Evolutionary conservation across 1,140 invertebrate genomes (phyloP), one percentile per base, ranked within the genome.

Genomic region (Chymomyza costata): DNA sequence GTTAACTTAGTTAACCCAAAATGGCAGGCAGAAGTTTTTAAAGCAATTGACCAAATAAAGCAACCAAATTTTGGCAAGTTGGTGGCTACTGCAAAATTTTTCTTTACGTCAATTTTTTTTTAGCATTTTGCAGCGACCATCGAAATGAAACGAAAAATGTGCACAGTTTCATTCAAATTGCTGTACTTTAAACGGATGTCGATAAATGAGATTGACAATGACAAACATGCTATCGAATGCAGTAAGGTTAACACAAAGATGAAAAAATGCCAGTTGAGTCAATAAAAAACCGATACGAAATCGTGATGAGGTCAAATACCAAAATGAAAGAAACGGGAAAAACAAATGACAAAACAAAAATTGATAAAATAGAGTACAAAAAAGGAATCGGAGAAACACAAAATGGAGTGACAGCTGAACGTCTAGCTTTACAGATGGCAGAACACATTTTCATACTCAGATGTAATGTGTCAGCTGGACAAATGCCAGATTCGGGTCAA

Each of bases 201-300:
- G 63, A 78, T 78, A 78, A 80, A 78, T 73, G 66, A 78, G 71
- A 78, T 78, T 76, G 71, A 78, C 71, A 78, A 80, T 78, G 71
- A 78, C 71, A 78, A 80, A 73, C 73, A 78, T 67, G 71, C 64
- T 71, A 80, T 63, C 67, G 67, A 73, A 57, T 65, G 53, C 58
- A 38, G 53, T 57, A 65, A 71, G 69, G 65, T 62, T 70, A 59
- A 65, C 71, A 35, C 54, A 49, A 47, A 64, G 50, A 48, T 47
- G 52, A 60, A 55, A 56, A 48, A 60, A 60, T 30, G 37, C 30
- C 55, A 58, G 55, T 46, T 35, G 51, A 80, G 63, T 60, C 63
- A 67, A 73, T 76, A 71, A 78, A 38, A 71, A 63, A 56, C 46
- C 43, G 16, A 63, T 63, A 56, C 57, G 48, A 78, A 76, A 71